Percentiles rank a stretch among this genome's conserved stretches.
Conservation (phyloP, 92 coral and sea anemone species). For the Epizoanthus ramosus region DNA sequence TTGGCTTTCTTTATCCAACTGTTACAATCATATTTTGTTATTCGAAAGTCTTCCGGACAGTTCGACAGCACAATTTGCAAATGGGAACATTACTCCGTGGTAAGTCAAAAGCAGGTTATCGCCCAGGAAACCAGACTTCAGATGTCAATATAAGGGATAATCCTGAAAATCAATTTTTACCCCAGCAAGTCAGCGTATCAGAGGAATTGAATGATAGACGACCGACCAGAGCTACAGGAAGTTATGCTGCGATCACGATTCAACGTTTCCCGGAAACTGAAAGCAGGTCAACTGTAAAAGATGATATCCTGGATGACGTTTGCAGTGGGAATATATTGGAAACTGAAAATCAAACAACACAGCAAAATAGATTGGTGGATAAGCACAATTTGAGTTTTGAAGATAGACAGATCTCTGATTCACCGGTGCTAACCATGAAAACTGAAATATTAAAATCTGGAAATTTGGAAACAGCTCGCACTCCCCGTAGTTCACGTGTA, state of each 20-base stretch:
- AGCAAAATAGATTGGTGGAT: background rate
- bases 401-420: background rate
- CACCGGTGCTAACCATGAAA: background rate
- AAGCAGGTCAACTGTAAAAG: background rate
- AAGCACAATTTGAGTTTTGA: background rate
- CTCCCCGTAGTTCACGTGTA: background rate
- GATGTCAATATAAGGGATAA: background rate
- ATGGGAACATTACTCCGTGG: background rate
- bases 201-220: background rate
- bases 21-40: conserved; percentile 20
- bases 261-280: background rate
- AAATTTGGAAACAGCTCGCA: background rate
- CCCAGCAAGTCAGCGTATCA: background rate
- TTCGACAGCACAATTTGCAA: conserved; percentile 20
- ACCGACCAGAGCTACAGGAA: background rate
- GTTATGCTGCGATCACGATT: background rate
- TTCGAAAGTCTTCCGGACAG: conserved; percentile 13
- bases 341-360: background rate
- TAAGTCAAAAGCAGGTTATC: background rate
- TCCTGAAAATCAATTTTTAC: background rate
- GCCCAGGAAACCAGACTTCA: background rate
- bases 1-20: conserved; percentile 25
- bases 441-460: background rate
- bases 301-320: background rate
- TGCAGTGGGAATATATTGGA: background rate